phyloP scores from a whole-genome alignment of 2,113 vertebrate species.

The Rhynchomys soricoides region DNA sequence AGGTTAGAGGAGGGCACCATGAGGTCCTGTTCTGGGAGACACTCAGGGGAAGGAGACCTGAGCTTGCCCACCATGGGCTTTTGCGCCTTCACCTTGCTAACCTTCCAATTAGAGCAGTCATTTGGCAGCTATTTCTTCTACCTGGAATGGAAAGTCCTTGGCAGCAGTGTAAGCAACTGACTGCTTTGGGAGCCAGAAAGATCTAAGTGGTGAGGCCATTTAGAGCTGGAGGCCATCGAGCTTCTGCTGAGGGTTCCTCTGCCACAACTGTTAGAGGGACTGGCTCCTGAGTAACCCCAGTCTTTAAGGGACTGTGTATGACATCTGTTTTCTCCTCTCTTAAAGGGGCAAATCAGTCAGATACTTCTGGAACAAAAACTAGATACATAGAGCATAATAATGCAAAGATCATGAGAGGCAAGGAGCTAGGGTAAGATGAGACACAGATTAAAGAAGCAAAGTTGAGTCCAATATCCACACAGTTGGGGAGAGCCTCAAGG shows the following conservation, averaged over 20 bases:
- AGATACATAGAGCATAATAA: not conserved
- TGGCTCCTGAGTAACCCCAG: not conserved
- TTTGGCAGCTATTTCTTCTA: not conserved
- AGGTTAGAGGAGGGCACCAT: not conserved
- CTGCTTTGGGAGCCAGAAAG: conserved; percentile 16
- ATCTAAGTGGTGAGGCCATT: not conserved
- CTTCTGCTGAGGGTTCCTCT: not conserved
- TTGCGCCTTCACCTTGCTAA: not conserved
- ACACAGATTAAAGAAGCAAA: not conserved
- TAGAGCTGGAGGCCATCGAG: not conserved
- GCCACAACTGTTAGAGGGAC: not conserved
- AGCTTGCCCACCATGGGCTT: not conserved
- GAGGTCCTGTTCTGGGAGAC: not conserved
- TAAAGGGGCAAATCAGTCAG: not conserved
- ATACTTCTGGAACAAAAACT: not conserved
- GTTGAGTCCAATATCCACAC: not conserved
- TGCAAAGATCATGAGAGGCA: not conserved
- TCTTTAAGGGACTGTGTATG: not conserved
- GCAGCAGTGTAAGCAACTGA: not conserved
- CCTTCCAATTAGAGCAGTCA: conserved; percentile 12
- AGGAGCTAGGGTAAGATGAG: not conserved
- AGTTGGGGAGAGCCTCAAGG: not conserved
- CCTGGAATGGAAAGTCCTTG: not conserved
- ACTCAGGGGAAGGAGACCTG: not conserved
- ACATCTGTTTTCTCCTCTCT: not conserved